Percentiles rank a stretch among this genome's conserved stretches.
Evolutionary conservation across 2,797 vertebrate species (phyloP).

Genomic region (Gephyroberyx darwinii): DNA sequence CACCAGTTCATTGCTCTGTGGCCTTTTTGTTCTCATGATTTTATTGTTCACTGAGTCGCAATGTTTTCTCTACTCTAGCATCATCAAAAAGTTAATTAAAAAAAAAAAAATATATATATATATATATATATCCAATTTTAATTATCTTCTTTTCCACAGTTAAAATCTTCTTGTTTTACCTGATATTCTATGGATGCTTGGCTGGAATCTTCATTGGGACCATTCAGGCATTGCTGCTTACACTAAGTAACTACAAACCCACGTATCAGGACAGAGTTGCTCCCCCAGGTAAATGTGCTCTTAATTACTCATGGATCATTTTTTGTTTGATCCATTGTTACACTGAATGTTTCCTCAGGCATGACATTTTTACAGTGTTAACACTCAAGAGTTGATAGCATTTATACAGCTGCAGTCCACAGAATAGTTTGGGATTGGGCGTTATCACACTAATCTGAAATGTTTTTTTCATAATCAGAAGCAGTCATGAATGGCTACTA

Average conservation of each 20-base stretch:
- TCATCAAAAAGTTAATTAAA: neutral
- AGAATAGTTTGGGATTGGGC: neutral
- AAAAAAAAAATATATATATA: too few species aligned
- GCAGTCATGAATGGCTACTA: neutral
- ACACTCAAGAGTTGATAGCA: neutral
- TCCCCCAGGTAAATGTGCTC: conserved; percentile 90
- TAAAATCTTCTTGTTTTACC: conserved; percentile 96
- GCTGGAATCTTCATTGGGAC: conserved; percentile 98
- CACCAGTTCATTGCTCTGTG: neutral
- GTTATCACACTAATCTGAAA: neutral
- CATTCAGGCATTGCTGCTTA: conserved; percentile 96
- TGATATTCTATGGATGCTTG: conserved; percentile 97
- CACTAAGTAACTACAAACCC: conserved; percentile 91
- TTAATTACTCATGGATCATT: neutral
- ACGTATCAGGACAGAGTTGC: conserved; percentile 98
- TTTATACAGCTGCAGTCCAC: neutral
- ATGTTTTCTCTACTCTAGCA: neutral
- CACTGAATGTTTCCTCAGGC: neutral
- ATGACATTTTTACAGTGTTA: neutral
- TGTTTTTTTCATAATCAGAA: too few species aligned
- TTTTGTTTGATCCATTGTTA: neutral
- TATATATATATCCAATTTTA: too few species aligned
- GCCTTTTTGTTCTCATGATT: neutral
- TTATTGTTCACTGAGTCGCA: neutral
- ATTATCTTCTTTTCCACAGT: conserved; percentile 78